Evolutionary conservation across 2,888 invertebrate species (phyloP), one percentile per base, ranked within the genome.

Genomic region (Punctoribates punctum): DNA sequence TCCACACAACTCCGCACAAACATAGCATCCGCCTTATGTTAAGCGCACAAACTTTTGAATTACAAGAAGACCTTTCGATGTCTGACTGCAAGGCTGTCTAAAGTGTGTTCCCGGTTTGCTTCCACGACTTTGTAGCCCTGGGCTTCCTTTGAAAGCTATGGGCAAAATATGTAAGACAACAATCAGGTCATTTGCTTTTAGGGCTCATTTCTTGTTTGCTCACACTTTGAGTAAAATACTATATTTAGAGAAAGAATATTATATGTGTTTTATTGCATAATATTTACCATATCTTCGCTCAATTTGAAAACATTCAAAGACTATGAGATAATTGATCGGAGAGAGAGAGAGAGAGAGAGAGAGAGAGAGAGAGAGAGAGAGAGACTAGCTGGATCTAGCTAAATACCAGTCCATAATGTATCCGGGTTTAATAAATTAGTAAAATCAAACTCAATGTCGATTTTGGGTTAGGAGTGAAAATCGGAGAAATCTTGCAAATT

Each of bases 51-150:
- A 34, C 34, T 34, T 34, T 34, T 34, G 34, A 34, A 34, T 51
- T 51, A 51, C 51, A 51, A 51, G 51, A 51, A 57, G 57, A 57
- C 20, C 34, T 34, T 34, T 34, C 4, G 51, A 51, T 8, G 51
- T 51, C 20, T 51, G 17, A 51, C 17, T n/a, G 51, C 51, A 51
- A 51, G 51, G 51, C 20, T 51, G 51, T 51, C 51, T 51, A 51
- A n/a, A 51, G 51, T 51, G 51, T 51, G 13, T 51, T 51, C 51
- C 51, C 51, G 51, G 51, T 51, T 51, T 51, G 51, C 51, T 51
- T 51, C 34, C 6, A 51, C 13, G 51, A 51, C 51, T 51, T 51
- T 13, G 8, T 34, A 8, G 34, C 34, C 34, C 5, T 34, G 34
- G 34, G 34, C 34, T 34, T 34, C 34, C 5, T 34, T 34, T 34